phyloP scores from a whole-genome alignment of 1,140 invertebrate genomes.

The Goniozus legneri region DNA sequence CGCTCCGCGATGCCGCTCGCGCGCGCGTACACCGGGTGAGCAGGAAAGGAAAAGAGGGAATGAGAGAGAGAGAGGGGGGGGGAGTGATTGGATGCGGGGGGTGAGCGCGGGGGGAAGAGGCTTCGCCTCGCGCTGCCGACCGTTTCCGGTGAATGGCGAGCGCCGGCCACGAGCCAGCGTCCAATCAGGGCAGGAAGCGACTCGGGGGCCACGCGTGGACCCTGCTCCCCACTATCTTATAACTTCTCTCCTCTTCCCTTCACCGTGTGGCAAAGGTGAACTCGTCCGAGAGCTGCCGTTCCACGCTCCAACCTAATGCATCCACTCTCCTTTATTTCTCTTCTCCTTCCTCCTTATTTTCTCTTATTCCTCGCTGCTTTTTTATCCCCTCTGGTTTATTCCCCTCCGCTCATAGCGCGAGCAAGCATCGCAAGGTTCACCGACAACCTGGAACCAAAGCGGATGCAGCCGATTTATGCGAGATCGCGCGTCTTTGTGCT shows the following conservation, averaged over 20 bases:
- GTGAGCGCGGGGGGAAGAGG: conserved; percentile 1
- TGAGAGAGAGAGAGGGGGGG: conserved; percentile 7
- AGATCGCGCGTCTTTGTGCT: no score
- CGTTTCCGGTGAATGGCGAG: conserved; percentile 53
- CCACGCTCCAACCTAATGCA: conserved; percentile 3
- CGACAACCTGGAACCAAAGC: background rate
- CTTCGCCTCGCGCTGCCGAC: conserved; percentile 23
- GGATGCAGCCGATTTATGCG: no score
- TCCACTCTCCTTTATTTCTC: background rate
- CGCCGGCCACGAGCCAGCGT: conserved; percentile 54
- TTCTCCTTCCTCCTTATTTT: background rate
- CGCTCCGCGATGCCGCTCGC: conserved; percentile 16
- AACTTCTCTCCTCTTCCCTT: conserved; percentile 1
- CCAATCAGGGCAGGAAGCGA: conserved; percentile 52
- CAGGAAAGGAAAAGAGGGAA: conserved; percentile 3
- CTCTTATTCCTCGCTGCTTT: background rate
- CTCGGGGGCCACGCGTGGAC: conserved; percentile 47
- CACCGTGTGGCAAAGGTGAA: background rate
- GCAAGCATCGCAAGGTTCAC: background rate
- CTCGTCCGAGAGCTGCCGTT: background rate
- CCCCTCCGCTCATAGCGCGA: no score
- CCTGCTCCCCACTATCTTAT: conserved; percentile 8
- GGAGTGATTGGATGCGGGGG: conserved; percentile 5
- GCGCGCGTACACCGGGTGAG: background rate
- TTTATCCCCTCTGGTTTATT: background rate